phyloP scores from a whole-genome alignment of 2,888 invertebrate genomes.

The Rhagophthalmus giganteus region DNA sequence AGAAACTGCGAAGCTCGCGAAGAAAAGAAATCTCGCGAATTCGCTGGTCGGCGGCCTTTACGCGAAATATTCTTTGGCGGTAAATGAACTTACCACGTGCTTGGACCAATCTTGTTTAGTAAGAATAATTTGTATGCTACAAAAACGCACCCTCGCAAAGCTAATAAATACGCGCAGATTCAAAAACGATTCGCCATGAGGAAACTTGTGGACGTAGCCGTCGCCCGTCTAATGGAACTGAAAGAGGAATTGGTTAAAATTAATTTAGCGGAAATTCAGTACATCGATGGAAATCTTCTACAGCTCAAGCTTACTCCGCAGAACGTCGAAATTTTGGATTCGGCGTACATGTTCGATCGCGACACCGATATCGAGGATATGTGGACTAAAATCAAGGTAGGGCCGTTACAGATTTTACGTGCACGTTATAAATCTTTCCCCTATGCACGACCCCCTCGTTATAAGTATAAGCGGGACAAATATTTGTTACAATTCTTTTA shows the following conservation, averaged over 20 bases:
- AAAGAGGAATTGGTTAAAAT: slow-evolving; percentile 61
- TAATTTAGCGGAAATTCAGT: slow-evolving; percentile 67
- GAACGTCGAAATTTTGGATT: slow-evolving; percentile 65
- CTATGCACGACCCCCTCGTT: too few relatives aligned
- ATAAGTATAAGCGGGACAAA: too few relatives aligned
- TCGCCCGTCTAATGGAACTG: slow-evolving; percentile 61
- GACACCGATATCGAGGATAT: slow-evolving; percentile 51
- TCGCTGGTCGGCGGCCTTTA: slow-evolving; percentile 59
- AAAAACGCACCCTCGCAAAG: too few relatives aligned
- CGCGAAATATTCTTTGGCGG: slow-evolving; percentile 59
- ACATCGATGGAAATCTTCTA: slow-evolving; percentile 71
- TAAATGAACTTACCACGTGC: slow-evolving; percentile 62
- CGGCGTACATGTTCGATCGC: slow-evolving; percentile 65
- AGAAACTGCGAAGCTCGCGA: slow-evolving; percentile 41
- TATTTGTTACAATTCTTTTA: too few relatives aligned
- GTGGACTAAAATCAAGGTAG: slow-evolving; percentile 42
- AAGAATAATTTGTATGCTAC: slow-evolving; percentile 2
- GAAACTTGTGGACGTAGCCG: slow-evolving; percentile 62
- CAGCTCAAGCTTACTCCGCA: slow-evolving; percentile 71
- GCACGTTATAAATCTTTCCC: too few relatives aligned
- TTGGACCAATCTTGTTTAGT: slow-evolving; percentile 64
- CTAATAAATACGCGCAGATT: too few relatives aligned
- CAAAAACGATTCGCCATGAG: slow-evolving; percentile 63
- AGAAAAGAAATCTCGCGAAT: slow-evolving; percentile 58
- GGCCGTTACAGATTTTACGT: too few relatives aligned